These are phyloP conservation scores for Scaptodrosophila latifasciaeformis DNA, from an alignment of 2,888 invertebrate species.

Conservation along the genomic window DNA sequence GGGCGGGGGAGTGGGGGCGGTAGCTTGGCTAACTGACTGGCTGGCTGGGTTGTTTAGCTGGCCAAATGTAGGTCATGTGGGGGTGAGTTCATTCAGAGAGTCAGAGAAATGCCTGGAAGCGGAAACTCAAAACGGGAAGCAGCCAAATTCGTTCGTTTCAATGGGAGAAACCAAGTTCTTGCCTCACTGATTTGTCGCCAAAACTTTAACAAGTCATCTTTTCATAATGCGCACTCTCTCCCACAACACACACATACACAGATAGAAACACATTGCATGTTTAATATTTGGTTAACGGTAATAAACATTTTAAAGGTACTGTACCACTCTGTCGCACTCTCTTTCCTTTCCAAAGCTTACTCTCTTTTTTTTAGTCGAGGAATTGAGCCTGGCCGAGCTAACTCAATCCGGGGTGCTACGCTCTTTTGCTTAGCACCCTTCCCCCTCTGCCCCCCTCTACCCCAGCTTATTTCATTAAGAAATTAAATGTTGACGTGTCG, in stretches of 20 bases:
- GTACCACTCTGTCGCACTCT: too few species aligned
- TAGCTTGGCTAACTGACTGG: neutral
- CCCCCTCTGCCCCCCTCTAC: too few species aligned
- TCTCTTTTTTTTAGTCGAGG: neutral
- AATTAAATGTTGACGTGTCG: slow-evolving; percentile 66
- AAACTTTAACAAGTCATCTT: too few species aligned
- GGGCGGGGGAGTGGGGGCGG: neutral
- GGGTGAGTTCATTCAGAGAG: neutral
- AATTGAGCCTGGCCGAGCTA: slow-evolving; percentile 1
- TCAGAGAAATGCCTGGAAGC: neutral
- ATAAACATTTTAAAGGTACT: too few species aligned
- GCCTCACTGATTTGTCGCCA: too few species aligned
- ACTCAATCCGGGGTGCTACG: too few species aligned
- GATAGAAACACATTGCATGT: too few species aligned
- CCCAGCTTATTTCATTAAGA: slow-evolving; percentile 53
- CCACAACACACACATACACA: slow-evolving; percentile 11
- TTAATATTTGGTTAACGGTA: too few species aligned
- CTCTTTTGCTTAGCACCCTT: slow-evolving; percentile 50
- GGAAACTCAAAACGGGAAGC: too few species aligned
- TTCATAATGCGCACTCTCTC: too few species aligned
- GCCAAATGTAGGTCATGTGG: slow-evolving; percentile 57
- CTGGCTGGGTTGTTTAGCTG: neutral
- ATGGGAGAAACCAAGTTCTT: too few species aligned
- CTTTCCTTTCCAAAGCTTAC: neutral
- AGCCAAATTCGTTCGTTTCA: too few species aligned